Conservation (phyloP, 2,113 vertebrate genomes). For the Podocnemis expansa region DNA sequence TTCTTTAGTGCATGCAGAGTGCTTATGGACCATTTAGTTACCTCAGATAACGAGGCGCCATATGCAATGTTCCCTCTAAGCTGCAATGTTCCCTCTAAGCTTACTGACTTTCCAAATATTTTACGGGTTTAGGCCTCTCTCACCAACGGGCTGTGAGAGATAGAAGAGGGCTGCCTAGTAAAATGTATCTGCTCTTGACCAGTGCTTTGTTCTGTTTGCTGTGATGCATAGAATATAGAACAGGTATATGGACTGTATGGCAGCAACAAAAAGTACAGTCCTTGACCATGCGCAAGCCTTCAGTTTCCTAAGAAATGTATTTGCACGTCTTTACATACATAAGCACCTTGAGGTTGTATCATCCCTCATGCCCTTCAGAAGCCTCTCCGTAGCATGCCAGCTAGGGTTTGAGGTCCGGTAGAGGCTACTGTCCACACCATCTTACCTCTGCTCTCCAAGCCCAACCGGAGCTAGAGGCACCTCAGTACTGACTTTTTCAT, state of each 20-base stretch:
- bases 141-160: conserved; percentile 7
- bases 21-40: background rate
- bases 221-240: background rate
- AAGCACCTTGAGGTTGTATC: background rate
- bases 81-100: no score
- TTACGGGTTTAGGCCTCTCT: conserved; percentile 4
- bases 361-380: background rate
- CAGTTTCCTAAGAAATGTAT: background rate
- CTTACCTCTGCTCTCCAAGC: background rate
- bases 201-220: conserved; percentile 15
- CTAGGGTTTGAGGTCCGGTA: background rate
- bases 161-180: conserved; percentile 9
- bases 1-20: background rate
- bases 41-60: background rate
- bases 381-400: background rate
- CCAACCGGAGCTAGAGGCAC: background rate
- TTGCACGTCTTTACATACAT: background rate
- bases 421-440: background rate
- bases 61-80: no score
- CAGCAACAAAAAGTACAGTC: background rate
- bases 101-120: conserved; percentile 64
- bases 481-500: background rate
- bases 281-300: background rate
- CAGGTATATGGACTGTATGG: background rate
- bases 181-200: conserved; percentile 7